Evolutionary conservation across 2,113 vertebrate genomes (phyloP), one percentile per base, ranked within the genome.

Genomic region (Brachyistius frenatus): DNA sequence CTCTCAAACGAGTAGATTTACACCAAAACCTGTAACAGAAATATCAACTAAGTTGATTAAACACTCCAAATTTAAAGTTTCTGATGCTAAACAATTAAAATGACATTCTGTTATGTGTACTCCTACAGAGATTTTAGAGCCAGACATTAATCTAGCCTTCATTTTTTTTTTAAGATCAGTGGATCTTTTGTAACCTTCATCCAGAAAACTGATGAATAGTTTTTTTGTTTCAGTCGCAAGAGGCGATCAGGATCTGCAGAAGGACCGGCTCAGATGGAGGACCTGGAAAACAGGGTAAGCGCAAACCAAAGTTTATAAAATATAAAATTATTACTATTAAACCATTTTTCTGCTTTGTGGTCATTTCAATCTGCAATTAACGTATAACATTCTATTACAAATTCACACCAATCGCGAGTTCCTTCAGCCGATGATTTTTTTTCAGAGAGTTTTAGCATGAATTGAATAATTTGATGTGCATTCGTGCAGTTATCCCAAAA

Each of bases 231-330:
- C 73, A 99, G 96, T 76, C 95, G 97, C 5, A 99, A 99, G 91
- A 95, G 97, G 61, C 94, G 95, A 54, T 98, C 97, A 1, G 90
- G 88, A 0, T 96, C 96, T 0, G 93, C 86, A 56, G 85, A 85
- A 7, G 30, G 87, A 5, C 83, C 90, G 0, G 61, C 76, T 33
- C 92, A 93, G 93, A 16, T 92, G 85, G 96, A 97, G 0, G 96
- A 98, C 66, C 92, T 96, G 7, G 98, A 99, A 84, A 98, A 97
- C 35, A 94, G 95, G 90, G 98, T 99, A 94, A 94, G 94, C 3
- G 47, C 7, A 23, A 23, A 23, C 23, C 23, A 23, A 23, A 23
- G 23, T 67, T 3, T 33, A 44, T 68, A 35, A 15, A 47, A 31
- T 1, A n/a, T 46, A 14, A 56, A 30, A 3, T 15, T n/a, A 14